Evolutionary conservation across 2,797 vertebrate species (phyloP).

Genomic region (Podarcis siculus): DNA sequence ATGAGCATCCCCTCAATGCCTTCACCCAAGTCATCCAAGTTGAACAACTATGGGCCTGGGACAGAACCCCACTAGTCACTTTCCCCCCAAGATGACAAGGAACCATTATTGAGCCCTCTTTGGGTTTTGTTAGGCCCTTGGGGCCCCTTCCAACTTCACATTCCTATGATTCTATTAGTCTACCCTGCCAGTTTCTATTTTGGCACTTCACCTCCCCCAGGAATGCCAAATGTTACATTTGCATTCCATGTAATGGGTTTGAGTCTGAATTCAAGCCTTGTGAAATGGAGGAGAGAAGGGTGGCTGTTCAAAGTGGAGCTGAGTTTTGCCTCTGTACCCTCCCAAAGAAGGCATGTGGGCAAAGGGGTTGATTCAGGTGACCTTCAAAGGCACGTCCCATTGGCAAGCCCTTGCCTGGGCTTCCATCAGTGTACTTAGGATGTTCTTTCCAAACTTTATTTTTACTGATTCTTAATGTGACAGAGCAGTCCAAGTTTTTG

Average conservation of each 20-base stretch:
- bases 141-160: too few species aligned
- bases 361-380: not conserved
- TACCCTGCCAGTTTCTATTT: too few species aligned
- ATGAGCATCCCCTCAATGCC: too few species aligned
- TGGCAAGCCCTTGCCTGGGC: not conserved
- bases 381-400: not conserved
- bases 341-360: not conserved
- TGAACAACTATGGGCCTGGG: too few species aligned
- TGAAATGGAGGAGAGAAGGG: not conserved
- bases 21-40: too few species aligned
- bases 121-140: too few species aligned
- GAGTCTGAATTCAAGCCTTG: not conserved
- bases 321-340: not conserved
- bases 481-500: not conserved
- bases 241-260: not conserved
- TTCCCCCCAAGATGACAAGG: too few species aligned
- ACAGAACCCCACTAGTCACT: too few species aligned
- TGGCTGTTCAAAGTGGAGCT: not conserved
- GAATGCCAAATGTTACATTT: not conserved
- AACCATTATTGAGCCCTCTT: too few species aligned
- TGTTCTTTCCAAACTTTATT: slow-evolving; percentile 24
- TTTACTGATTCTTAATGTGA: not conserved
- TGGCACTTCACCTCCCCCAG: not conserved
- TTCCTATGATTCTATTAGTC: too few species aligned
- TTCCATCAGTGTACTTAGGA: not conserved